Percentiles rank a stretch among this genome's conserved stretches.
Conservation (phyloP, 2,113 vertebrate species). For the Leiothrix lutea region DNA sequence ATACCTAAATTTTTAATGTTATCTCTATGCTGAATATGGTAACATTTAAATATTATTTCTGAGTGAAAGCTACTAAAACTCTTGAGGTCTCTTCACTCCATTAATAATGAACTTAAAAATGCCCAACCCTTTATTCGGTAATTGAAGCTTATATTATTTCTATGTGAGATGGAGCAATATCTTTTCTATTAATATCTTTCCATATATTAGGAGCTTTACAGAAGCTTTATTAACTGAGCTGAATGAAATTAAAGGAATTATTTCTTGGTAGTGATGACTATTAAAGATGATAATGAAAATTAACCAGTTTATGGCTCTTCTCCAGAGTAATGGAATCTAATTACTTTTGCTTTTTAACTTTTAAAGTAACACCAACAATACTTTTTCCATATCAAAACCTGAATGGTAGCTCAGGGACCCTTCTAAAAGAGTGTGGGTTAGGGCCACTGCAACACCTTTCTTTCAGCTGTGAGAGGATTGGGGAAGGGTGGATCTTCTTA, state of each 20-base stretch:
- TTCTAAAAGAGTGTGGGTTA: background rate
- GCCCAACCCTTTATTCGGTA: rapidly evolving
- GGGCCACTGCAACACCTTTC: background rate
- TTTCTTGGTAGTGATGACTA: background rate
- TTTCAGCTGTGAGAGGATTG: background rate
- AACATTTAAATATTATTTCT: background rate
- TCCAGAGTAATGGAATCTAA: background rate
- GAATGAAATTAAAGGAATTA: background rate
- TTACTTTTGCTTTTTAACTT: background rate
- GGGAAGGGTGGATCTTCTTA: background rate
- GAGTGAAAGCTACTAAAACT: background rate
- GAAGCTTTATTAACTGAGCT: background rate
- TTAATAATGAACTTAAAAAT: background rate
- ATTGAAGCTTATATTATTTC: background rate
- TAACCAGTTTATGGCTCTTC: background rate
- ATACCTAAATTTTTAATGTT: background rate
- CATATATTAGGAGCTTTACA: background rate
- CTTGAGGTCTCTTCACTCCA: background rate
- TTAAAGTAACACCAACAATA: background rate
- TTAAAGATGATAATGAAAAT: background rate
- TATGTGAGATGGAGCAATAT: background rate
- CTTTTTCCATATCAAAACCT: background rate
- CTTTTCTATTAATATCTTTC: background rate
- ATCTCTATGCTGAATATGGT: background rate
- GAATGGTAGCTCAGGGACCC: background rate